Evolutionary conservation across 2,113 vertebrate genomes (phyloP), one percentile per base, ranked within the genome.

Genomic region (Notothenia coriiceps): DNA sequence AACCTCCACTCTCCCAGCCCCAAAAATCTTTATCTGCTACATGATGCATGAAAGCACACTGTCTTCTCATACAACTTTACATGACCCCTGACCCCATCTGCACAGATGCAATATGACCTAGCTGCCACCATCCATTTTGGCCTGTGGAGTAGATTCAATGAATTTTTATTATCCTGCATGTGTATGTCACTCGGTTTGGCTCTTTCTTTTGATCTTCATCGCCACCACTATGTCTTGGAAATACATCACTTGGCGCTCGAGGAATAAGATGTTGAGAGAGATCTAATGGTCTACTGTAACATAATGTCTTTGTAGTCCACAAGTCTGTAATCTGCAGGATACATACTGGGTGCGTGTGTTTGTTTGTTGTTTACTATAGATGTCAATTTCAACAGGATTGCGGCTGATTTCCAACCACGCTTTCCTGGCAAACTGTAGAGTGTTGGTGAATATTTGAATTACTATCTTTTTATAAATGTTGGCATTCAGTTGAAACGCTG

Each of bases 1-100:
- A 74, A 66, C 84, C 86, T 90, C 76, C 73, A 20, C 84, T 81
- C 60, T 59, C 84, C 77, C 67, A 59, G 72, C 79, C 86, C 77
- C 60, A 40, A 95, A 96, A 95, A 94, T 97, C 97, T 97, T 99
- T 98, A 98, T 97, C 96, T 98, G 97, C 96, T 98, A 96, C 96
- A 93, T 96, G 96, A 97, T 97, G 97, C 97, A 97, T 98, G 97
- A 98, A 95, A 99, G 97, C 96, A 93, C 95, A 95, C 95, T 96
- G 95, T 96, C 96, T 91, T 89, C 95, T 95, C 96, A 96, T 93
- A 96, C 96, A 97, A 96, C 96, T 95, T 96, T 95, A 29, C 81
- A 65, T 94, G 92, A 96, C 97, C 96, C 92, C 86, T 92, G 96
- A 97, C 96, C 96, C 94, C 86, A 83, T 80, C 72, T 93, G 93